Conservation (phyloP, 2,888 invertebrate species). For the Standfussiana lucernea region DNA sequence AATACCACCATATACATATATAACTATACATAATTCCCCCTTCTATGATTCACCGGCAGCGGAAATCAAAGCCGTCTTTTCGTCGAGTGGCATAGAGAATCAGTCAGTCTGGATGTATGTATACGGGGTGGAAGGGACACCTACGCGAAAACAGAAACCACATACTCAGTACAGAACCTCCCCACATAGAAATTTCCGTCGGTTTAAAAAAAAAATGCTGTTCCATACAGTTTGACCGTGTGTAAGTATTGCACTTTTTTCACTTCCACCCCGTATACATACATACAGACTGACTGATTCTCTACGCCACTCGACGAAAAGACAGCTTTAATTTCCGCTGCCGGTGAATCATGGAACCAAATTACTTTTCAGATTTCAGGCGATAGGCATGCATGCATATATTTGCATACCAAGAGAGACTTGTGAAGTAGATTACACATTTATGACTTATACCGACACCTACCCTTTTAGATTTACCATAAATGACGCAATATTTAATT, state of each 20-base stretch:
- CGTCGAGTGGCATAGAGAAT: neutral
- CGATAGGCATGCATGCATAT: neutral
- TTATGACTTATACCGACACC: neutral
- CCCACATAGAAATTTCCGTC: too few relatives aligned
- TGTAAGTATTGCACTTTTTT: too few relatives aligned
- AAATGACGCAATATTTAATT: conserved; percentile 23
- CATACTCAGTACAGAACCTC: too few relatives aligned
- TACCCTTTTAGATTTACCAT: neutral
- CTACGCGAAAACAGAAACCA: too few relatives aligned
- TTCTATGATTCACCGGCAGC: neutral
- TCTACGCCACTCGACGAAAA: neutral
- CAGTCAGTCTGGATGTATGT: too few relatives aligned
- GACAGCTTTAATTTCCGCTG: neutral
- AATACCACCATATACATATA: too few relatives aligned
- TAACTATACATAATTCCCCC: too few relatives aligned
- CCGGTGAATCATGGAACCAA: neutral
- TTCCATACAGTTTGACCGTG: too few relatives aligned
- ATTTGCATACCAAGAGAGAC: neutral
- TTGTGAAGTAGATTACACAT: neutral
- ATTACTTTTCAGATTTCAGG: neutral
- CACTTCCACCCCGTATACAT: too few relatives aligned
- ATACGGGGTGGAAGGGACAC: too few relatives aligned
- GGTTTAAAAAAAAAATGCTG: too few relatives aligned
- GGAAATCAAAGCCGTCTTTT: neutral
- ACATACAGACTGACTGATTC: neutral